Percentiles rank a stretch among this genome's conserved stretches.
Conservation (phyloP, 2,113 vertebrate species). For the Brachypteracias leptosomus region DNA sequence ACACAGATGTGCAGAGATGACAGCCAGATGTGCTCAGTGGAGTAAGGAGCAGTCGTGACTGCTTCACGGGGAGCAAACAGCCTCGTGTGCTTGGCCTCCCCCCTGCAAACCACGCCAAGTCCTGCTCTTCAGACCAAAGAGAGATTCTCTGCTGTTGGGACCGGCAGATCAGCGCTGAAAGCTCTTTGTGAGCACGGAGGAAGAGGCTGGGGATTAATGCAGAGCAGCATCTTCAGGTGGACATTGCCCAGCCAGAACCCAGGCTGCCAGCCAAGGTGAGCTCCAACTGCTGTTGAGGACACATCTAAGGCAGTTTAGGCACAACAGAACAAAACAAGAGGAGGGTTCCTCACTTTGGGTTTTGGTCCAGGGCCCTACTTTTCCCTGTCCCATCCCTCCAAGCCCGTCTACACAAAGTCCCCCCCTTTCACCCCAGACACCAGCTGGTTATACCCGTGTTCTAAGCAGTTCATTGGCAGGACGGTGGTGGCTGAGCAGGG, state of each 20-base stretch:
- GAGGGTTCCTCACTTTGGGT: not conserved
- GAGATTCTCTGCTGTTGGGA: constrained; percentile 32
- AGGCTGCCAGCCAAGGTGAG: not conserved
- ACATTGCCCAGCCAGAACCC: not conserved
- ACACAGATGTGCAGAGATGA: constrained; percentile 32
- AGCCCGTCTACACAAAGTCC: not conserved
- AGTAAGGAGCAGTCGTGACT: not conserved
- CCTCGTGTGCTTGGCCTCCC: not conserved
- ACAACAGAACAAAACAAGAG: not conserved
- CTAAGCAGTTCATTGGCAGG: not conserved
- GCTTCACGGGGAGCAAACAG: not conserved
- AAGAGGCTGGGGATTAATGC: not conserved
- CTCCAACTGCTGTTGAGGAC: not conserved
- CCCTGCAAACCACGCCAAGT: not conserved
- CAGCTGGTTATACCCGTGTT: not conserved
- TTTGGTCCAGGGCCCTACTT: not conserved
- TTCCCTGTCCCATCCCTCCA: not conserved
- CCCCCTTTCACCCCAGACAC: fast-evolving
- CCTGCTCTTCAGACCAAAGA: constrained; percentile 18
- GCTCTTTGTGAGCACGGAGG: no score
- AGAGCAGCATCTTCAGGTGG: not conserved
- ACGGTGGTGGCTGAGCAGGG: fast-evolving
- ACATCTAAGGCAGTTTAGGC: fast-evolving
- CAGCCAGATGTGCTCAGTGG: not conserved
- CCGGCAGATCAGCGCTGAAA: no score